Conservation (phyloP, 2,797 vertebrate species). For the Streptopelia turtur region DNA sequence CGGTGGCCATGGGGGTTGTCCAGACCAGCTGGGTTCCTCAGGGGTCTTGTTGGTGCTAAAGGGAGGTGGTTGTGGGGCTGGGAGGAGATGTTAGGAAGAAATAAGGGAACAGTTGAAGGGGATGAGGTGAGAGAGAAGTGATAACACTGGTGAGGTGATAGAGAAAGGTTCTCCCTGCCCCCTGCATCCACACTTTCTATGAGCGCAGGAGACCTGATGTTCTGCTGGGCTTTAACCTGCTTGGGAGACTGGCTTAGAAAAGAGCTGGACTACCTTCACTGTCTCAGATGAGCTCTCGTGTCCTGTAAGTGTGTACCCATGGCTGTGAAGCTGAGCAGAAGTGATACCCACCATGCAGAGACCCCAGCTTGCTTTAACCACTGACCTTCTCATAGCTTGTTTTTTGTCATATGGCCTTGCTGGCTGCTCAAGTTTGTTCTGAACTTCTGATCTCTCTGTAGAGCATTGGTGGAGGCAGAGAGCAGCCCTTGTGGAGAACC, state of each 20-base stretch:
- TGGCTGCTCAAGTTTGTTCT: not conserved
- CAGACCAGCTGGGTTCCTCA: not conserved
- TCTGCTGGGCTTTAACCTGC: not conserved
- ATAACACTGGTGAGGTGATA: not conserved
- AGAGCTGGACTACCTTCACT: not conserved
- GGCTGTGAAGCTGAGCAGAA: not conserved
- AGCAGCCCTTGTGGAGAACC: fast-evolving
- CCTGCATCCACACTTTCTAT: not conserved
- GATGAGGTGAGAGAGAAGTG: not conserved
- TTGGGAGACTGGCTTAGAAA: not conserved
- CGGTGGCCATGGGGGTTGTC: not conserved
- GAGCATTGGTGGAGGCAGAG: not conserved
- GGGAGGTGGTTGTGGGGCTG: not conserved
- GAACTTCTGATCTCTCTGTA: not conserved
- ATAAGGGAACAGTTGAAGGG: not conserved
- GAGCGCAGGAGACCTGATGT: not conserved
- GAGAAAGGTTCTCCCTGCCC: not conserved
- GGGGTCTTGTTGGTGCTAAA: not conserved
- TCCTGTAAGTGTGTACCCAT: not conserved
- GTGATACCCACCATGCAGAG: not conserved
- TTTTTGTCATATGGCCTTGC: not conserved
- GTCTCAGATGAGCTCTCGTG: not conserved
- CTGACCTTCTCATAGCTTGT: not conserved
- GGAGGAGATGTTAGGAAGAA: not conserved
- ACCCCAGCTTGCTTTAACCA: not conserved